A percentile compares a stretch with the other conserved stretches of the same genome.
phyloP scores from a whole-genome alignment of 2,113 vertebrate genomes.

The Hymenochirus boettgeri region DNA sequence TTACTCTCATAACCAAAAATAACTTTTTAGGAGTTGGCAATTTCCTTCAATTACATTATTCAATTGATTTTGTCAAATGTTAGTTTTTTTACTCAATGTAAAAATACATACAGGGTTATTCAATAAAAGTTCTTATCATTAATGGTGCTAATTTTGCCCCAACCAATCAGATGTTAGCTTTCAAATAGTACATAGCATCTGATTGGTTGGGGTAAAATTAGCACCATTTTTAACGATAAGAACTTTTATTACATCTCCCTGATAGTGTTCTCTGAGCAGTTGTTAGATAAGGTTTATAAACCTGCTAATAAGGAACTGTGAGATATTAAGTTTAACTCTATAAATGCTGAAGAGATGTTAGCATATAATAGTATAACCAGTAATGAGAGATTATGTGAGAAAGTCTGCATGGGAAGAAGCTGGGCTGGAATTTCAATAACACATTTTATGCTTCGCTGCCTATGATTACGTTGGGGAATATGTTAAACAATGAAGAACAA shows the following conservation, averaged over 20 bases:
- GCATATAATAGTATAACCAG: not conserved
- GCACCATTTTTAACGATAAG: too few relatives aligned
- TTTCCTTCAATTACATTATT: conserved; percentile 21
- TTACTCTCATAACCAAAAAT: conserved; percentile 1
- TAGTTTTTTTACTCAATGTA: conserved; percentile 19
- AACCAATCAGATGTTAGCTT: too few relatives aligned
- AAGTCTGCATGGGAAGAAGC: not conserved
- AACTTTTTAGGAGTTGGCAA: not conserved
- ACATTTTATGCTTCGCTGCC: not conserved
- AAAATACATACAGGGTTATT: too few relatives aligned
- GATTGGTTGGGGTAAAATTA: too few relatives aligned
- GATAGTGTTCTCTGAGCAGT: not conserved
- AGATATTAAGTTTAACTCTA: not conserved
- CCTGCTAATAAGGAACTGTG: conserved; percentile 8
- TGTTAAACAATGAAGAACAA: conserved; percentile 9
- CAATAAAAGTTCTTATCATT: too few relatives aligned
- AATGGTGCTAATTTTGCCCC: too few relatives aligned
- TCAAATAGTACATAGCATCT: too few relatives aligned
- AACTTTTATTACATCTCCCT: too few relatives aligned
- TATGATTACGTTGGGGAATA: conserved; percentile 5
- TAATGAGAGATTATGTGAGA: not conserved
- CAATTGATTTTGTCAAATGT: conserved; percentile 16
- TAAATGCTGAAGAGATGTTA: not conserved
- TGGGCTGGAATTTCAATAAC: not conserved
- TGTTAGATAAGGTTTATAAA: conserved; percentile 22